Evolutionary conservation across 2,888 invertebrate genomes (phyloP).

Genomic region (Ctena decussata): DNA sequence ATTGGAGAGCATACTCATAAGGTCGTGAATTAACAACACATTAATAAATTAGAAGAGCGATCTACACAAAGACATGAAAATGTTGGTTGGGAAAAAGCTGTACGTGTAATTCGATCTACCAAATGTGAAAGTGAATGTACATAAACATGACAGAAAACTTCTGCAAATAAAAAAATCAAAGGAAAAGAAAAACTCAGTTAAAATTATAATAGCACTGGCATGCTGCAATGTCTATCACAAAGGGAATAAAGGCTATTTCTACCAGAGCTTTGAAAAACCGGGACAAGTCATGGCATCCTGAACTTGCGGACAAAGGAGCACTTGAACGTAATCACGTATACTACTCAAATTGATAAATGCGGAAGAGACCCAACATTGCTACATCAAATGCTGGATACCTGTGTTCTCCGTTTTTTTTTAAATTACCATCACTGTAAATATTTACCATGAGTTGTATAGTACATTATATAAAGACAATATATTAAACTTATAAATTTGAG

Average conservation of each 20-base stretch:
- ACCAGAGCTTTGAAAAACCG: background rate
- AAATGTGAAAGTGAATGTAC: conserved; percentile 7
- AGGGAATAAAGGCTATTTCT: background rate
- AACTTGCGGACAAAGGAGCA: conserved; percentile 21
- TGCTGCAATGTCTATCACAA: background rate
- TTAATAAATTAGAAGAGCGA: conserved; percentile 13
- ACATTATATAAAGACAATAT: too few species aligned
- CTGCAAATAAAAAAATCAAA: background rate
- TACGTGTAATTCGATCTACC: background rate
- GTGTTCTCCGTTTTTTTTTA: conserved; percentile 23
- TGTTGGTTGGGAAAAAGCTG: background rate
- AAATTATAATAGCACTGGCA: background rate
- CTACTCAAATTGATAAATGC: conserved; percentile 15
- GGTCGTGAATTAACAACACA: conserved; percentile 1
- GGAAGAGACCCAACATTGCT: background rate
- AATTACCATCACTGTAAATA: conserved; percentile 8
- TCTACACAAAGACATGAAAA: background rate
- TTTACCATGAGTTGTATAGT: too few species aligned
- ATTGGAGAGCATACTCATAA: background rate
- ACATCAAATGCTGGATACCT: conserved; percentile 2
- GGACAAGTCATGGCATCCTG: conserved; percentile 28
- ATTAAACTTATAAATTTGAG: too few species aligned
- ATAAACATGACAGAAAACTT: conserved; percentile 18
- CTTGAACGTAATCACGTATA: conserved; percentile 15
- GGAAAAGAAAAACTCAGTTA: background rate